Base-by-base conservation (phyloP, 2,888 invertebrate species). In the Heliconius cydno region DNA sequence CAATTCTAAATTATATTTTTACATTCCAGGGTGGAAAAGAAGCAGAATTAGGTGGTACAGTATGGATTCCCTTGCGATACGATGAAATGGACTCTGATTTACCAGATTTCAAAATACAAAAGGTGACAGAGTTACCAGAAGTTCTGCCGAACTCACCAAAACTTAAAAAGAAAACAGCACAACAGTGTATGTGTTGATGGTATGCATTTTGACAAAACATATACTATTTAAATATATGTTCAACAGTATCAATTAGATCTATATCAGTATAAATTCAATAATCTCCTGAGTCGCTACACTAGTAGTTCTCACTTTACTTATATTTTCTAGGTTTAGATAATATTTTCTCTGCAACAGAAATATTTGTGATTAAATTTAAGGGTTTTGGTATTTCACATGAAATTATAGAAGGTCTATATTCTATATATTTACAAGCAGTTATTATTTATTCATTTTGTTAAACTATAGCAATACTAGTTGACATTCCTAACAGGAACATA, bases 41-140 rank as follows among this genome's bases (percentile, higher is more conserved):
- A 89, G 97, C 98, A 57, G 96, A 97, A 84, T 90, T 98, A 81
- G 97, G 97, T 22, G 97, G 97, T 57, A 98, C 98, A 0, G 97
- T 98, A 30, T 98, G 98, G 98, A 96, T 98, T 84, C 97, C 97
- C 46, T 90, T 97, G 68, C 92, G 93, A 79, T 93, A 93, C 76
- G 94, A 95, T 80, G 94, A 94, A 84, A 92, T 92, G 85, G 88
- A 92, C 52, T 94, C 95, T 0, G 93, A 94, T 80, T 92, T 95
- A 81, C 97, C 97, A 0, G 96, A 97, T 90, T 96, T 96, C 88
- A 96, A 96, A 10, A 96, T 97, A 82, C 95, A 96, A 84, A 95
- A 96, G 83, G 96, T 97, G 75, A 96, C 96, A 19, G 96, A 97
- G 85, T 90, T 97, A 79, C 94, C 95, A 60, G 95, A 94, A 83